phyloP scores from a whole-genome alignment of 2,113 vertebrate species.

The Pachypanchax playfairii region DNA sequence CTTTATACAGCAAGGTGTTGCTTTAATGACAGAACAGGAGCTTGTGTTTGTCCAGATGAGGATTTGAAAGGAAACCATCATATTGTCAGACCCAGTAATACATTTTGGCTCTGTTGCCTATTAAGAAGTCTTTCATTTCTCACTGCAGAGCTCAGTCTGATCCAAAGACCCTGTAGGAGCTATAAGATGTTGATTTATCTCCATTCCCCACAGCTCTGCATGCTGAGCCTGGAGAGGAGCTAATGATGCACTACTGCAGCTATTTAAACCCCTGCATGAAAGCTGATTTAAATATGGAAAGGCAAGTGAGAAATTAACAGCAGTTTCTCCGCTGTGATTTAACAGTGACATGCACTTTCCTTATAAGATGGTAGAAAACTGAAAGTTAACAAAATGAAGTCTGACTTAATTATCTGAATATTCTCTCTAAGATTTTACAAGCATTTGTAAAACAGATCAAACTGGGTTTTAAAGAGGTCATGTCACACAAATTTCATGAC shows the following conservation, averaged over 20 bases:
- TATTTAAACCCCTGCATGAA: constrained; percentile 73
- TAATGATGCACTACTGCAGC: constrained; percentile 75
- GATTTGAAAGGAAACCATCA: constrained; percentile 40
- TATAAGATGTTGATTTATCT: constrained; percentile 79
- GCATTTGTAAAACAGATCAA: background rate
- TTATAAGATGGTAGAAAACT: constrained; percentile 1
- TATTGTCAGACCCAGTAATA: constrained; percentile 56
- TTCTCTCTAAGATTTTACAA: constrained; percentile 1
- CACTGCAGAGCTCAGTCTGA: constrained; percentile 66
- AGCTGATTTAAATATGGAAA: constrained; percentile 73
- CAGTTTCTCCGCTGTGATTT: constrained; percentile 44
- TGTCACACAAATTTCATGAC: too few species aligned
- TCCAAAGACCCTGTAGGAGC: constrained; percentile 71
- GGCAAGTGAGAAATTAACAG: constrained; percentile 51
- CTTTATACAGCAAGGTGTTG: constrained; percentile 2
- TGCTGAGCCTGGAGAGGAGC: constrained; percentile 63
- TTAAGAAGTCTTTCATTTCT: constrained; percentile 76
- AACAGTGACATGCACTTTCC: constrained; percentile 12
- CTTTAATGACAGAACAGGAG: constrained; percentile 8
- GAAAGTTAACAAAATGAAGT: constrained; percentile 1
- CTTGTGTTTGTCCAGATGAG: constrained; percentile 21
- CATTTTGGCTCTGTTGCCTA: constrained; percentile 62
- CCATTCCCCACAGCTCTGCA: constrained; percentile 58
- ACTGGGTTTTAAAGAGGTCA: background rate
- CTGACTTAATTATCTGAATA: constrained; percentile 18